Percentiles rank a stretch among this genome's conserved stretches.
Evolutionary conservation across 2,888 invertebrate genomes (phyloP).

Genomic region (Gandaritis pyraliata): DNA sequence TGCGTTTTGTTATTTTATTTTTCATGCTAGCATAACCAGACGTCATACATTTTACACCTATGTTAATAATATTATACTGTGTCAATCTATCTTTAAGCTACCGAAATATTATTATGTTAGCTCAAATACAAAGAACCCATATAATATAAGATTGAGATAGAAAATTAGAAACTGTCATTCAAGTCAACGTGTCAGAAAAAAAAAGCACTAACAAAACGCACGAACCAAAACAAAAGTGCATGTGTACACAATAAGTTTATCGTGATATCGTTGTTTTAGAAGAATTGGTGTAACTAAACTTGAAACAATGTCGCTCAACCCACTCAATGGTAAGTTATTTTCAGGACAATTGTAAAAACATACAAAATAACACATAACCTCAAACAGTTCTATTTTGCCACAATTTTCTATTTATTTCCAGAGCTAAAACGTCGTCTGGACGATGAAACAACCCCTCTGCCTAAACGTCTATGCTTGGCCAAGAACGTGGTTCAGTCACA

Average conservation of each 20-base stretch:
- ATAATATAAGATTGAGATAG: too few relatives aligned
- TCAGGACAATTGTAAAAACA: neutral
- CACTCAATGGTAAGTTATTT: conserved; percentile 65
- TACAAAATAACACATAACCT: conserved; percentile 47
- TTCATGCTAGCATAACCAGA: too few relatives aligned
- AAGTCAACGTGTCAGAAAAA: too few relatives aligned
- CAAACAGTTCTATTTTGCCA: conserved; percentile 1
- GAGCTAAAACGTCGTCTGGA: conserved; percentile 77
- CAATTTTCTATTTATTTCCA: conserved; percentile 49
- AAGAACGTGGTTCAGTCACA: conserved; percentile 78
- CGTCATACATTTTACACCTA: too few relatives aligned
- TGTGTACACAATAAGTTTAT: conserved; percentile 21
- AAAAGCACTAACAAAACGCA: neutral
- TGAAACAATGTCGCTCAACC: conserved; percentile 65
- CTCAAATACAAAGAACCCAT: too few relatives aligned
- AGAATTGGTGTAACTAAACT: neutral
- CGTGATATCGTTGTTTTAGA: neutral
- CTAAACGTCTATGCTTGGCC: conserved; percentile 82
- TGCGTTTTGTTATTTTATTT: too few relatives aligned
- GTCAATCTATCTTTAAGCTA: too few relatives aligned
- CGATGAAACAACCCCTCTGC: conserved; percentile 67
- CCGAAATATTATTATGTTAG: too few relatives aligned
- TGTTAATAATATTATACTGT: too few relatives aligned
- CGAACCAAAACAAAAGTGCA: conserved; percentile 12
- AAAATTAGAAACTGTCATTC: too few relatives aligned